Conservation (phyloP, 1,140 invertebrate species). For the Archegozetes longisetosus region DNA sequence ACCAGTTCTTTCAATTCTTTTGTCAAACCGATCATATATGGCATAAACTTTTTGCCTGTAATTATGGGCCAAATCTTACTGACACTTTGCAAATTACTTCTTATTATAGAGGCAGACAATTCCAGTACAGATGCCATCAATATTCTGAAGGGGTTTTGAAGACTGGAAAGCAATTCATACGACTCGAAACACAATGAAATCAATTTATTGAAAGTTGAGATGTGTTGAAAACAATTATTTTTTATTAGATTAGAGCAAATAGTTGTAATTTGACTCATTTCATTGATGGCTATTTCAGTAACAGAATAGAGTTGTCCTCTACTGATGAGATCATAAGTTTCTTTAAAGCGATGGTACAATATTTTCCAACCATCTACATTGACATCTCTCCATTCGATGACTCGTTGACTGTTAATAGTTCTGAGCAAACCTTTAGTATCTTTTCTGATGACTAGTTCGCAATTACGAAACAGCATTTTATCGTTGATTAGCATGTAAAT, state of each 20-base stretch:
- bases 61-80: conserved; percentile 27
- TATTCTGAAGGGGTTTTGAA: not conserved
- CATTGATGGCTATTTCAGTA: conserved; percentile 4
- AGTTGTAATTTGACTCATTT: conserved; percentile 1
- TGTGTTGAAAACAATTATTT: not conserved
- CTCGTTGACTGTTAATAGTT: not conserved
- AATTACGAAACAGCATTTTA: not conserved
- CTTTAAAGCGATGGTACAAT: conserved; percentile 3
- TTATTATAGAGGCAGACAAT: conserved; percentile 1
- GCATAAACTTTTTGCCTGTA: conserved; percentile 29
- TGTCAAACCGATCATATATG: conserved; percentile 25
- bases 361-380: conserved; percentile 9
- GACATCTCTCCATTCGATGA: conserved; percentile 12
- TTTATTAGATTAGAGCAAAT: conserved; percentile 9
- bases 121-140: conserved; percentile 10
- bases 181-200: not conserved
- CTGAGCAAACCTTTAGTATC: not conserved
- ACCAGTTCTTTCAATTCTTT: conserved; percentile 12
- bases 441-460: conserved; percentile 5
- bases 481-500: not conserved
- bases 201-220: not conserved
- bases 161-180: not conserved
- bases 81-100: not conserved
- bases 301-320: conserved; percentile 2
- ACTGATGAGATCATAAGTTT: conserved; percentile 3